phyloP scores from a whole-genome alignment of 2,113 vertebrate species.

The Haliaeetus leucogaster region DNA sequence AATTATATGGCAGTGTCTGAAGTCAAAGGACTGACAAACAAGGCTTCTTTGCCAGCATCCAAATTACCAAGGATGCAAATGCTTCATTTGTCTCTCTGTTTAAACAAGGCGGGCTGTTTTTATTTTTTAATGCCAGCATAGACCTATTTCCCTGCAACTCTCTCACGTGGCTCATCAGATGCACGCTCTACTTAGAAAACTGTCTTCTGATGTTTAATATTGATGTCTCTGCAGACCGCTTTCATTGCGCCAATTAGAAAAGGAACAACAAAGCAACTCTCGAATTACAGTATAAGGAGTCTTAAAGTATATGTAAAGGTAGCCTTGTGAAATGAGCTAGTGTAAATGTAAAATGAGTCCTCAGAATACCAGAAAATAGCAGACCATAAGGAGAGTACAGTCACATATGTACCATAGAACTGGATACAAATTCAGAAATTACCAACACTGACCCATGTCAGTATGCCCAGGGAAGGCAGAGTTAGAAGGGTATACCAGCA shows the following conservation, averaged over 20 bases:
- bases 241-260: background rate
- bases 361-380: background rate
- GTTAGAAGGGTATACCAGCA: background rate
- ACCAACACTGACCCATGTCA: background rate
- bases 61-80: slow-evolving; percentile 8
- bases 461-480: background rate
- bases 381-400: background rate
- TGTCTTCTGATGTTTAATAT: slow-evolving; percentile 17
- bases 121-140: background rate
- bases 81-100: background rate
- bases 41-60: background rate
- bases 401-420: background rate
- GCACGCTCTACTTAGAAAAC: background rate
- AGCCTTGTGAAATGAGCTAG: background rate
- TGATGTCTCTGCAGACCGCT: background rate
- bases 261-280: background rate
- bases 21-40: slow-evolving; percentile 27
- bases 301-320: background rate
- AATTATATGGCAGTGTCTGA: background rate
- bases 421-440: background rate
- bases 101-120: background rate
- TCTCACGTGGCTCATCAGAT: background rate
- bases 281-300: background rate
- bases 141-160: background rate
- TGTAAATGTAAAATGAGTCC: background rate